These are phyloP conservation scores for Andrena dorsata DNA, from an alignment of 2,888 invertebrate species.

Conservation along the genomic window DNA sequence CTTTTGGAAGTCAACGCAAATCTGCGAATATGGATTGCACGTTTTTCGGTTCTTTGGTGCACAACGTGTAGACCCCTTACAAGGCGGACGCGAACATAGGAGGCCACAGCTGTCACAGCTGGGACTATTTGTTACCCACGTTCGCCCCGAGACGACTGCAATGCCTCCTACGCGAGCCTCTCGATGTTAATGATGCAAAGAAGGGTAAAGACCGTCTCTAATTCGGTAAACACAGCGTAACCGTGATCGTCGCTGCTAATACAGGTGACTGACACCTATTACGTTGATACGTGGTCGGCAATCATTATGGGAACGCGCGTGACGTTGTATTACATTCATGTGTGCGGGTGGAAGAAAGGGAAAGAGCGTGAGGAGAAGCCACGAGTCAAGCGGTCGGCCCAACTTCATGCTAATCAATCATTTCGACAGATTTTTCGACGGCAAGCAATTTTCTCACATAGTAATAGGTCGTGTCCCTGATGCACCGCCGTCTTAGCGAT, in stretches of 20 bases:
- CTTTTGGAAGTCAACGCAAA: no score
- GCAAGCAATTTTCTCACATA: conserved; percentile 76
- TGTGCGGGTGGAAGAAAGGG: conserved; percentile 19
- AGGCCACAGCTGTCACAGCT: conserved; percentile 19
- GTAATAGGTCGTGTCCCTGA: conserved; percentile 76
- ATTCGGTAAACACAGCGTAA: conserved; percentile 25
- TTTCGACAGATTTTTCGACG: conserved; percentile 75
- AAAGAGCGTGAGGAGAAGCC: conserved; percentile 12
- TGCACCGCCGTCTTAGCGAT: conserved; percentile 71
- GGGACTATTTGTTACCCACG: conserved; percentile 35
- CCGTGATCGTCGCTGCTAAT: conserved; percentile 35
- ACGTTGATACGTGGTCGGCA: conserved; percentile 42
- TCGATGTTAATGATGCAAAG: conserved; percentile 6
- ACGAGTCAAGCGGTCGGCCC: conserved; percentile 72
- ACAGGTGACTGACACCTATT: conserved; percentile 56
- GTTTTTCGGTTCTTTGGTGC: no score
- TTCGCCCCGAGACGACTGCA: background rate
- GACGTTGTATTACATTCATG: conserved; percentile 21
- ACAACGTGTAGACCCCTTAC: no score
- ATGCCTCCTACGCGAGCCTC: conserved; percentile 26
- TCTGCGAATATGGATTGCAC: no score
- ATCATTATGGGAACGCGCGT: conserved; percentile 45
- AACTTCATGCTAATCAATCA: conserved; percentile 81
- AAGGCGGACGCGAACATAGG: background rate
- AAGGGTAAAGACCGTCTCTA: conserved; percentile 49